Evolutionary conservation across 2,113 vertebrate species (phyloP), one percentile per base, ranked within the genome.

Genomic region (Triplophysa siluroides): DNA sequence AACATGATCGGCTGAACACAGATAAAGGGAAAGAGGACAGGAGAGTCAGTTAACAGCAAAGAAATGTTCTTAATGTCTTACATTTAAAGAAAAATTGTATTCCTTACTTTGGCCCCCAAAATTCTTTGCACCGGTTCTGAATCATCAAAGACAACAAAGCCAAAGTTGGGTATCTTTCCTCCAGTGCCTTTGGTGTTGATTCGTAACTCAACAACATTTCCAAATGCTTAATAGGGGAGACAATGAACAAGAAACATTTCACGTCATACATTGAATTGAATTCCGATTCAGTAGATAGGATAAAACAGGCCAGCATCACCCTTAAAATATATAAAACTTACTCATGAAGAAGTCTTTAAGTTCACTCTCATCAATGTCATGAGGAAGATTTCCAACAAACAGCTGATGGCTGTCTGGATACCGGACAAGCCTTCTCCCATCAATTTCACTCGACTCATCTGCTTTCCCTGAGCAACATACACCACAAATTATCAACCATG

Each of bases 101-200:
- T 50, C 0, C 45, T 77, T 77, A 98, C 97, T 95, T 99, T 99
- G 84, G 95, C 96, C 89, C 95, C 95, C 88, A 99, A 88, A 92
- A 99, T 98, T 91, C 93, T 95, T 87, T 99, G 97, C 86, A 99
- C 98, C 0, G 98, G 97, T 70, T 98, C 97, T 43, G 95, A 95
- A 84, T 99, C 97, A 1, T 99, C 97, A 90, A 99, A 99, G 47
- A 99, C 97, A 85, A 99, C 98, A 62, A 99, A 99, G 78, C 97
- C 98, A 89, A 99, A 99, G 87, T 99, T 99, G 73, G 98, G 98
- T 83, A 99, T 91, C 79, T 98, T 99, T 82, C 98, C 97, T 78
- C 97, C 97, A 83, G 98, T 95, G 38, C 96, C 96, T 87, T 99
- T 99, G 41, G 98, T 99, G 89, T 99, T 99, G 87, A 99, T 99